A percentile compares a stretch with the other conserved stretches of the same genome.
Evolutionary conservation across 2,888 invertebrate species (phyloP).

Genomic region (Rotaria sp.): DNA sequence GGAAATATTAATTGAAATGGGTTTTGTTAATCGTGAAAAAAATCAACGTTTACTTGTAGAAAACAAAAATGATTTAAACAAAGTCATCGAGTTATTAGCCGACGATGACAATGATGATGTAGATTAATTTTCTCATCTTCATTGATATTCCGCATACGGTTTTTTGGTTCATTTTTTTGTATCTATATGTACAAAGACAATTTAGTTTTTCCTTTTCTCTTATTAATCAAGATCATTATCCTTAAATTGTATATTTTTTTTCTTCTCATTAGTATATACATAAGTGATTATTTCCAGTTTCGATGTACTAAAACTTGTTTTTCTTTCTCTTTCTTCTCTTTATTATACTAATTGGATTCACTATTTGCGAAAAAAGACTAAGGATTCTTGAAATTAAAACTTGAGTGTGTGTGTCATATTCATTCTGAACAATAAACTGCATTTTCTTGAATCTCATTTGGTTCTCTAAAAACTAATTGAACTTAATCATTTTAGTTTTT

Average conservation of each 20-base stretch:
- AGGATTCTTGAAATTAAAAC: neutral
- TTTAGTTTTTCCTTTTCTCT: neutral
- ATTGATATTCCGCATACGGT: neutral
- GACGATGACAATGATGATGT: neutral
- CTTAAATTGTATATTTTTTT: neutral
- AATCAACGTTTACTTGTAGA: slow-evolving; percentile 47
- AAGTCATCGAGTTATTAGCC: neutral
- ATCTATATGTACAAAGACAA: neutral
- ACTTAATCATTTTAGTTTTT: neutral
- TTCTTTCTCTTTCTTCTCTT: neutral
- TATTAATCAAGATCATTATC: neutral
- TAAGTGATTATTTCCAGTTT: neutral
- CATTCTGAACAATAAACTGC: neutral
- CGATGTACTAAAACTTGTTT: neutral
- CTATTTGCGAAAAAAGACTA: neutral
- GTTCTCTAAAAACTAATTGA: too few species aligned
- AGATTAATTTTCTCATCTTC: neutral
- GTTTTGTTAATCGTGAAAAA: slow-evolving; percentile 48
- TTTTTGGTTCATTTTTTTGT: neutral
- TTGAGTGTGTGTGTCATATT: neutral
- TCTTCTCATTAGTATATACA: neutral
- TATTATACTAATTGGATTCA: neutral
- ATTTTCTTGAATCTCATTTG: neutral
- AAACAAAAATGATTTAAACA: slow-evolving; percentile 43
- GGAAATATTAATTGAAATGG: slow-evolving; percentile 52